These are phyloP conservation scores for Triplophysa bombifrons DNA, from an alignment of 2,797 vertebrate species.

Conservation along the genomic window DNA sequence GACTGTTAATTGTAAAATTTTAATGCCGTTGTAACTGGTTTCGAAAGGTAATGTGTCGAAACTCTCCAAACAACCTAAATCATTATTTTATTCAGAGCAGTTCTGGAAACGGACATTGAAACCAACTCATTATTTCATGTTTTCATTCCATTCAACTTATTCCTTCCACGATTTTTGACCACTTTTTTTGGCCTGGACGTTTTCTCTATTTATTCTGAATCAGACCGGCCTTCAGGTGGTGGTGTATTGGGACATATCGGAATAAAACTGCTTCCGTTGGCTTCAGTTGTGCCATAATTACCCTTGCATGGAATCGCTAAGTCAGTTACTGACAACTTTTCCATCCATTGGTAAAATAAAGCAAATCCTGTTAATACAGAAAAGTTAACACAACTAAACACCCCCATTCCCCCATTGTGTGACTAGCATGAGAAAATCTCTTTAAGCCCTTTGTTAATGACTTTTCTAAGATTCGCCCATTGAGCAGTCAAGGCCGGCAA, in stretches of 20 bases:
- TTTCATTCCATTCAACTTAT: constrained; percentile 50
- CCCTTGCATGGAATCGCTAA: constrained; percentile 59
- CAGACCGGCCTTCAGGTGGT: constrained; percentile 64
- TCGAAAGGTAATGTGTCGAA: too few relatives aligned
- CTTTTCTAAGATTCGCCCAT: constrained; percentile 35
- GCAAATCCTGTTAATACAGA: constrained; percentile 63
- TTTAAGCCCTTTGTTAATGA: constrained; percentile 1
- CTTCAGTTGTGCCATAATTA: constrained; percentile 69
- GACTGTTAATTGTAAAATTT: background rate
- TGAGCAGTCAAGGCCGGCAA: constrained; percentile 62
- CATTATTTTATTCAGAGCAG: background rate
- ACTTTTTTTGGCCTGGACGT: constrained; percentile 60
- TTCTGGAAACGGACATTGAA: constrained; percentile 34
- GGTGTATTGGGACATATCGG: constrained; percentile 66
- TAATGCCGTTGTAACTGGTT: background rate
- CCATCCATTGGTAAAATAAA: constrained; percentile 71
- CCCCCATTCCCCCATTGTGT: constrained; percentile 34
- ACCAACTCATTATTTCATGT: constrained; percentile 55
- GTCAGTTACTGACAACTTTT: constrained; percentile 68
- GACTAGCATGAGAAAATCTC: constrained; percentile 12
- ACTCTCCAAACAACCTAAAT: too few relatives aligned
- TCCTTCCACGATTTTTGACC: constrained; percentile 55
- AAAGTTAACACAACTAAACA: constrained; percentile 58
- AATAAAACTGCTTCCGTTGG: constrained; percentile 55
- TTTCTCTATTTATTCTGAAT: constrained; percentile 71